Evolutionary conservation across 2,797 vertebrate species (phyloP).

Genomic region (Huso huso): DNA sequence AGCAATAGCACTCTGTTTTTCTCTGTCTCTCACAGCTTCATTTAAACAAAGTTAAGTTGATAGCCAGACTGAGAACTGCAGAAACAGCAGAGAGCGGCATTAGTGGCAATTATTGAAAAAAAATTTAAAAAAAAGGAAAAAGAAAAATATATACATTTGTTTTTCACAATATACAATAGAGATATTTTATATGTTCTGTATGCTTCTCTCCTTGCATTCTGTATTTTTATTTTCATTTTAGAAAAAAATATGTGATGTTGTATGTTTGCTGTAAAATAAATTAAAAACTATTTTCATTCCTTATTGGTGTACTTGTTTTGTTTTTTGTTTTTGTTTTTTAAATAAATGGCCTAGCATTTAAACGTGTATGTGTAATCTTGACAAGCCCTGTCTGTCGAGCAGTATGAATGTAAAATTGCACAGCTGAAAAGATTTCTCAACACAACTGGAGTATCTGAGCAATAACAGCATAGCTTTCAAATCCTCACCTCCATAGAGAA

Average conservation of each 20-base stretch:
- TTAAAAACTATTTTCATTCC: slow-evolving; percentile 73
- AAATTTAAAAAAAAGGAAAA: neutral
- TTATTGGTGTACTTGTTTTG: slow-evolving; percentile 32
- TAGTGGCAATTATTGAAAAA: neutral
- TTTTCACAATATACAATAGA: slow-evolving; percentile 11
- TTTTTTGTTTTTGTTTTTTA: slow-evolving; percentile 23
- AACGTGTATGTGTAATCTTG: too few species aligned
- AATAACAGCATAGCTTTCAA: too few species aligned
- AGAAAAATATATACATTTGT: slow-evolving; percentile 12
- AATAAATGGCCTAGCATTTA: neutral
- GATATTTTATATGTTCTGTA: slow-evolving; percentile 37
- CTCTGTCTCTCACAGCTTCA: neutral
- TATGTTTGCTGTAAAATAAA: slow-evolving; percentile 62
- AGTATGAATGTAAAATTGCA: too few species aligned
- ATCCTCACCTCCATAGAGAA: too few species aligned
- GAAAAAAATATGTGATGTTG: slow-evolving; percentile 59
- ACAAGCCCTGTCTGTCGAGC: too few species aligned
- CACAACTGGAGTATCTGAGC: too few species aligned
- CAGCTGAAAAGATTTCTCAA: too few species aligned
- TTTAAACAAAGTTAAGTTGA: neutral
- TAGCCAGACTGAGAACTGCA: neutral
- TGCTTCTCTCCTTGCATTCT: slow-evolving; percentile 51
- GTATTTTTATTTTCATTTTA: slow-evolving; percentile 67
- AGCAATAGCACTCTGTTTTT: slow-evolving; percentile 27
- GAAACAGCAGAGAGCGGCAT: neutral